phyloP scores from a whole-genome alignment of 2,797 vertebrate species.

The Microctenopoma lineatum region DNA sequence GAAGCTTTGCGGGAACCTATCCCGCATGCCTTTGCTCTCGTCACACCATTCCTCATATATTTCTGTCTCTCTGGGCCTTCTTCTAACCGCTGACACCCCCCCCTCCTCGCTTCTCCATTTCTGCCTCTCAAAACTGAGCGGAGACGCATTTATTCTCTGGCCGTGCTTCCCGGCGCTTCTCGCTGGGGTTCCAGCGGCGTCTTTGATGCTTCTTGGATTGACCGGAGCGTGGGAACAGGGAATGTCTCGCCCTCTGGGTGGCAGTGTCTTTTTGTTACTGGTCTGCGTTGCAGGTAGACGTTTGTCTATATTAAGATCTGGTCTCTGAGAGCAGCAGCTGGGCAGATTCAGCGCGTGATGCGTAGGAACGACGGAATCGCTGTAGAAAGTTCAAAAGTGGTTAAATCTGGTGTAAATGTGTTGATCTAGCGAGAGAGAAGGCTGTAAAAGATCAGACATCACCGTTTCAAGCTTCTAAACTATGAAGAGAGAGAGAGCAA shows the following conservation, averaged over 20 bases:
- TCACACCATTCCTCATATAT: slow-evolving; percentile 50
- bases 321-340: slow-evolving; percentile 77
- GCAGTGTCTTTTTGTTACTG: slow-evolving; percentile 5
- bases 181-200: slow-evolving; percentile 29
- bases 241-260: slow-evolving; percentile 55
- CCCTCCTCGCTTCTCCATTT: slow-evolving; percentile 36
- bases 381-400: not conserved
- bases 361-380: not conserved
- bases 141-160: slow-evolving; percentile 44
- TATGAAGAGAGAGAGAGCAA: not conserved
- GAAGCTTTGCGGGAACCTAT: slow-evolving; percentile 48
- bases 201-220: slow-evolving; percentile 54
- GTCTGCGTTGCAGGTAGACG: slow-evolving; percentile 32
- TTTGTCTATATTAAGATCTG: slow-evolving; percentile 73
- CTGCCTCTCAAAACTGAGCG: slow-evolving; percentile 18
- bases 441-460: no score
- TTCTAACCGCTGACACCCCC: slow-evolving; percentile 28
- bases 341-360: slow-evolving; percentile 55
- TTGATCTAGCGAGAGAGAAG: not conserved
- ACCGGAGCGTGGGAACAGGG: slow-evolving; percentile 36
- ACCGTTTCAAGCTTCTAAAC: not conserved
- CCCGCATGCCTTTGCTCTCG: slow-evolving; percentile 23
- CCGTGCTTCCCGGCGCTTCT: not conserved
- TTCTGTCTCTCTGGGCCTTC: slow-evolving; percentile 39
- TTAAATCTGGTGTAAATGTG: not conserved